A percentile compares a stretch with the other conserved stretches of the same genome.
Conservation (phyloP, 2,113 vertebrate genomes). For the Podarcis raffonei region DNA sequence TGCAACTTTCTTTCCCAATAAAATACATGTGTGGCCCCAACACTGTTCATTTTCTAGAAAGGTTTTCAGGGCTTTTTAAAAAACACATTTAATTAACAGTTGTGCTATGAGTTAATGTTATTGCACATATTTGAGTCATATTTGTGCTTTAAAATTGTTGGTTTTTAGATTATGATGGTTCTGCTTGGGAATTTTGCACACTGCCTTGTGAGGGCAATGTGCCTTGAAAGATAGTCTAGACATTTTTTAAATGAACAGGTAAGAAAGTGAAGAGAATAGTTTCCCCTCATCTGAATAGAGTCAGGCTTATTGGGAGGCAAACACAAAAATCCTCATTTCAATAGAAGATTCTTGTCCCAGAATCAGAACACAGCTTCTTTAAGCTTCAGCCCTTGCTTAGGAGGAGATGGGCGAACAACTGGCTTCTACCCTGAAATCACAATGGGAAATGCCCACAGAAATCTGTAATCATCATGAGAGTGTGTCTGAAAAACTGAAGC, state of each 20-base stretch:
- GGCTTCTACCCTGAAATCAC: too few species aligned
- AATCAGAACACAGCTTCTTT: neutral
- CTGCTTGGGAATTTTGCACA: neutral
- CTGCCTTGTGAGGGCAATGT: neutral
- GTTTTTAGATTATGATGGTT: neutral
- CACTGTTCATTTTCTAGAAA: neutral
- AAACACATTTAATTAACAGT: neutral
- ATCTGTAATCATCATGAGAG: neutral
- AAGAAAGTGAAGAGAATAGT: neutral
- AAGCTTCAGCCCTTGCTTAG: neutral
- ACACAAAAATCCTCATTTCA: neutral
- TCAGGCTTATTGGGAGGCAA: neutral
- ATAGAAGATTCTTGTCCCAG: neutral
- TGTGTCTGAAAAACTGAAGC: neutral
- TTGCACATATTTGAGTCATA: neutral
- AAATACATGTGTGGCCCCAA: too few species aligned
- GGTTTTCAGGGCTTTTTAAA: neutral
- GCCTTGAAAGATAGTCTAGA: neutral
- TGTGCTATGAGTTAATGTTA: neutral
- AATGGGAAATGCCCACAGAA: neutral
- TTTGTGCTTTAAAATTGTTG: too few species aligned
- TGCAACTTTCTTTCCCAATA: too few species aligned
- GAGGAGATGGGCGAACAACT: neutral
- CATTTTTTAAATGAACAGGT: neutral
- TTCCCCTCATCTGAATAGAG: neutral